A percentile compares a stretch with the other conserved stretches of the same genome.
Conservation (phyloP, 2,113 vertebrate genomes). For the Tachycineta bicolor region DNA sequence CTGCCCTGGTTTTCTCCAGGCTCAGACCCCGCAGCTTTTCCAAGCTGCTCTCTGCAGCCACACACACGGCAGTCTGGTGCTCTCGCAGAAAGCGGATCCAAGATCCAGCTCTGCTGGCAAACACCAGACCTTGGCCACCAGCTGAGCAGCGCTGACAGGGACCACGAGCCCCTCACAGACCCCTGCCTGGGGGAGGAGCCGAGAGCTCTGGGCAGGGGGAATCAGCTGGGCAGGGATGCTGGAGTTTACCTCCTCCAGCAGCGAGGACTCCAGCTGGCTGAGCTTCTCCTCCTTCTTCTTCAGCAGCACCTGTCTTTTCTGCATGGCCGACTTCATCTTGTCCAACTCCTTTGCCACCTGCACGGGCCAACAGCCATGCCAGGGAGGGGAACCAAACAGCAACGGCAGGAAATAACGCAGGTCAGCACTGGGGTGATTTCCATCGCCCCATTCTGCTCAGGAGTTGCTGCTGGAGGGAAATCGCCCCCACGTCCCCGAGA, state of each 20-base stretch:
- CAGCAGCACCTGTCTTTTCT: slow-evolving; percentile 80
- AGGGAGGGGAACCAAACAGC: neutral
- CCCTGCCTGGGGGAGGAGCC: neutral
- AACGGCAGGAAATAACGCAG: accelerated
- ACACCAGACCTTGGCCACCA: neutral
- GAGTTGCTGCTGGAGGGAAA: neutral
- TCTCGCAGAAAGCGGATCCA: neutral
- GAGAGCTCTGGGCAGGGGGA: neutral
- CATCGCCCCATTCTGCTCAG: neutral
- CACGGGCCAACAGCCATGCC: neutral
- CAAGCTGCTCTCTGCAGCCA: neutral
- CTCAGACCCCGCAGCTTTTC: neutral
- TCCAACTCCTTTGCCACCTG: slow-evolving; percentile 83
- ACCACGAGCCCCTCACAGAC: neutral
- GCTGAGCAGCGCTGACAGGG: neutral
- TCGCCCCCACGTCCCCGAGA: accelerated
- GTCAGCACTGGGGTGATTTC: neutral
- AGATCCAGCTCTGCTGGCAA: neutral
- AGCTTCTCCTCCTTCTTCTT: slow-evolving; percentile 85
- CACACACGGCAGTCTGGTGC: neutral
- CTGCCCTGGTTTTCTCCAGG: neutral
- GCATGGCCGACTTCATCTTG: slow-evolving; percentile 78
- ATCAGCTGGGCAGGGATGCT: neutral
- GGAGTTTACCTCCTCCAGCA: slow-evolving; percentile 81
- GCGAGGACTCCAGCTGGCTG: slow-evolving; percentile 82